phyloP scores from a whole-genome alignment of 2,797 vertebrate genomes.

The Diceros bicornis region DNA sequence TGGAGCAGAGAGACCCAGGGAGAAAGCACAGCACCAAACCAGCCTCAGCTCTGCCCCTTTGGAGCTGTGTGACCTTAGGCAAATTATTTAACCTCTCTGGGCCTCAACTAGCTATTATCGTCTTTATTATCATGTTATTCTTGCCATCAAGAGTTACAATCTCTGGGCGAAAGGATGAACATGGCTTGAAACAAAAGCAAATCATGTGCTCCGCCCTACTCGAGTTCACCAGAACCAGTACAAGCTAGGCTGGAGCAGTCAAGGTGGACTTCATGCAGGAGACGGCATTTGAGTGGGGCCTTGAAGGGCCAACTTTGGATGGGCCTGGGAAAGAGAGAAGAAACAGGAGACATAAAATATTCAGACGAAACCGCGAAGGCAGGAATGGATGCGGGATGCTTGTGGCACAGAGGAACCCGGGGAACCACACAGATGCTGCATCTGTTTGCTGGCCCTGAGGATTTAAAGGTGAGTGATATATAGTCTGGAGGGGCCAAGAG shows the following conservation, averaged over 20 bases:
- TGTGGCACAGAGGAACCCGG: neutral
- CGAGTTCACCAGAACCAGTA: neutral
- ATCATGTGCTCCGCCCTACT: neutral
- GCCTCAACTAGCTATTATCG: neutral
- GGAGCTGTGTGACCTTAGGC: neutral
- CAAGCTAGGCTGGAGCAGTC: neutral
- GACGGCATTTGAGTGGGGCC: neutral
- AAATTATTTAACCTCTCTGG: neutral
- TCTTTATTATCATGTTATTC: neutral
- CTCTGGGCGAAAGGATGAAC: neutral
- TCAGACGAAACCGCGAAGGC: neutral
- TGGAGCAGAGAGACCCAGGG: neutral
- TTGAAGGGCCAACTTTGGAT: neutral
- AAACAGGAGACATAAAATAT: neutral
- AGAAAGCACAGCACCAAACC: neutral
- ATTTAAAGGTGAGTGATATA: neutral
- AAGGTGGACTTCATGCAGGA: neutral
- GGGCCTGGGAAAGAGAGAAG: neutral
- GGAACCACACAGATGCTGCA: no score
- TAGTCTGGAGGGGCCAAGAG: neutral
- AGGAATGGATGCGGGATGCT: neutral
- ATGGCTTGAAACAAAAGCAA: neutral
- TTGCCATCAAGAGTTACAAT: neutral
- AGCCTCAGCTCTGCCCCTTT: neutral
- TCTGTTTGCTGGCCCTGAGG: neutral